These are phyloP conservation scores for Odontocolon sp. DNA, from an alignment of 2,888 invertebrate species.

Conservation along the genomic window DNA sequence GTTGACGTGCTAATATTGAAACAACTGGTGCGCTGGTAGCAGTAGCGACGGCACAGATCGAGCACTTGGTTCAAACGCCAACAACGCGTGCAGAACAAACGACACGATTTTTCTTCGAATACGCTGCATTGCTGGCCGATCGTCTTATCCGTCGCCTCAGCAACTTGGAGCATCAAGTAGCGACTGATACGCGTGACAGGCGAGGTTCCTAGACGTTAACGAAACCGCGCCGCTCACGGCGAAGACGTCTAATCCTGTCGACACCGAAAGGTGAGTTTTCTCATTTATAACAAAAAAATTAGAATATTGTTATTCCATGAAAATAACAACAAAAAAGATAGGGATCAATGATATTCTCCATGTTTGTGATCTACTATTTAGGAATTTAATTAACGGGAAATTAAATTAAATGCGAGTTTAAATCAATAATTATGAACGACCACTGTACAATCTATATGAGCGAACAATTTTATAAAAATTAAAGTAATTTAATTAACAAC, in stretches of 20 bases:
- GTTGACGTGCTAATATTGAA: conserved; percentile 55
- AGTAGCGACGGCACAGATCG: conserved; percentile 20
- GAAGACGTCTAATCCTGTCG: conserved; percentile 77
- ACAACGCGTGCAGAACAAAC: neutral
- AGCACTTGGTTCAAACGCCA: conserved; percentile 21
- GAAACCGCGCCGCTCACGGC: conserved; percentile 63
- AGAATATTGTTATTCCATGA: conserved; percentile 9
- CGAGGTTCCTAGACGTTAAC: conserved; percentile 57
- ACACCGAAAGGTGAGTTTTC: conserved; percentile 64
- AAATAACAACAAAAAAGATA: neutral
- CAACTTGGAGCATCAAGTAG: neutral
- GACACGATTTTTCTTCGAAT: neutral
- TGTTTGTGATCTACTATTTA: too few relatives aligned
- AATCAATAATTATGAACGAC: too few relatives aligned
- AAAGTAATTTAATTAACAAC: too few relatives aligned
- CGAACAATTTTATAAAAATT: too few relatives aligned
- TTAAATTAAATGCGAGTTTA: too few relatives aligned
- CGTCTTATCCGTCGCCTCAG: neutral
- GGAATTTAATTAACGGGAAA: too few relatives aligned
- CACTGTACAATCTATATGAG: too few relatives aligned
- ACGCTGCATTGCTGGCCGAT: neutral
- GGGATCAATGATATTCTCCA: too few relatives aligned
- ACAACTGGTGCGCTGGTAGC: conserved; percentile 50
- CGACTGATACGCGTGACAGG: neutral
- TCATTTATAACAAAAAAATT: neutral